Evolutionary conservation across 2,888 invertebrate species (phyloP).

Genomic region (Arrhopalites spinosus): DNA sequence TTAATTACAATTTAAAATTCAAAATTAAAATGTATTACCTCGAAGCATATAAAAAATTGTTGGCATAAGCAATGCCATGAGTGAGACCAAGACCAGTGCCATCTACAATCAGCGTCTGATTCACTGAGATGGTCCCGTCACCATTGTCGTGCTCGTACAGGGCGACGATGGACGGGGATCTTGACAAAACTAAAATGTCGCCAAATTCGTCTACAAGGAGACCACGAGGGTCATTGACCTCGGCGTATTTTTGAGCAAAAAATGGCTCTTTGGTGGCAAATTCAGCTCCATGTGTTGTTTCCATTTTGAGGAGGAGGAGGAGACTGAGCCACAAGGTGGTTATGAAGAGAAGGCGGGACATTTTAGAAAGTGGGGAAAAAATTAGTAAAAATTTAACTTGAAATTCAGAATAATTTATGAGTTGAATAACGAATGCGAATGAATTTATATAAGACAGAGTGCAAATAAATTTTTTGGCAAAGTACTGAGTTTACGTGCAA

Average conservation of each 20-base stretch:
- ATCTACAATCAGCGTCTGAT: neutral
- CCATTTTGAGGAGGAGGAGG: no score
- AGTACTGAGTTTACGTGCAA: no score
- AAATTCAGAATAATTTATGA: no score
- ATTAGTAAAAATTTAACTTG: no score
- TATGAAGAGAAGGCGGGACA: no score
- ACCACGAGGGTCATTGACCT: constrained; percentile 30
- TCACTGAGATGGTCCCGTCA: neutral
- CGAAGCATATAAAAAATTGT: constrained; percentile 49
- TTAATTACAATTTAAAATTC: no score
- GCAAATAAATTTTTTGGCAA: no score
- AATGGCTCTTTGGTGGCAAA: constrained; percentile 29
- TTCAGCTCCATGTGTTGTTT: constrained; percentile 5
- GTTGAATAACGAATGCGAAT: no score
- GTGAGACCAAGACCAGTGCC: constrained; percentile 17
- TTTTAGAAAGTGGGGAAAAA: no score
- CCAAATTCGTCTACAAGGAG: constrained; percentile 43
- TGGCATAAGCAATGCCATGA: constrained; percentile 43
- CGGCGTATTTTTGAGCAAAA: constrained; percentile 31
- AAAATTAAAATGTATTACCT: no score
- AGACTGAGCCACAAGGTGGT: no score
- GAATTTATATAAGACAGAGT: no score
- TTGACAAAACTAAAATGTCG: constrained; percentile 42
- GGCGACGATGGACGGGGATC: constrained; percentile 1
- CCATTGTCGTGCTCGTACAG: neutral